Conservation (phyloP, 2,888 invertebrate genomes). For the Neuroscelio doddi region DNA sequence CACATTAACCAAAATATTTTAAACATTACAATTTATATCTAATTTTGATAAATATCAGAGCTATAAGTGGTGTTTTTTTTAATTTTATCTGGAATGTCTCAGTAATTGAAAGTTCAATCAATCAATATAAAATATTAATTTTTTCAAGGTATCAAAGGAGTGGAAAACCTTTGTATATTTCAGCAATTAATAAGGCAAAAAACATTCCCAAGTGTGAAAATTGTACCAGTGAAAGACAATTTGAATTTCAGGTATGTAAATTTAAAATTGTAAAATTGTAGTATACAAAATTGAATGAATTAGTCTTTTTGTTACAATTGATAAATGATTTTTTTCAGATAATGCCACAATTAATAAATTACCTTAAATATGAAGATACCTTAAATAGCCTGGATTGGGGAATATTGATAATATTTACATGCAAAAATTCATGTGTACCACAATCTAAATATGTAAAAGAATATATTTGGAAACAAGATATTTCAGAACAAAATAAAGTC, state of each 20-base stretch:
- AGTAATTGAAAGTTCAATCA: not conserved
- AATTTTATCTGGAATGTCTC: not conserved
- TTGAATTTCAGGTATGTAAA: constrained; percentile 87
- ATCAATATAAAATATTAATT: not conserved
- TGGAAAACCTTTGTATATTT: constrained; percentile 89
- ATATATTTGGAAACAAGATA: constrained; percentile 90
- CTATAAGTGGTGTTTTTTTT: too few relatives aligned
- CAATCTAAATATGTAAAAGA: constrained; percentile 83
- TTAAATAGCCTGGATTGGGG: constrained; percentile 90
- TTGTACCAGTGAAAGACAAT: constrained; percentile 85
- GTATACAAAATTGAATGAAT: too few relatives aligned
- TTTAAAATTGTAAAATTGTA: too few relatives aligned
- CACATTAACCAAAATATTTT: too few relatives aligned
- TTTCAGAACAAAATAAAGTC: constrained; percentile 61
- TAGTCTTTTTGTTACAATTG: constrained; percentile 30
- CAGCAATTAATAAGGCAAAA: constrained; percentile 73
- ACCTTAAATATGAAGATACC: constrained; percentile 78
- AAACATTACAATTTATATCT: too few relatives aligned
- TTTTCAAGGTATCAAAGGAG: constrained; percentile 80
- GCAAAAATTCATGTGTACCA: constrained; percentile 82
- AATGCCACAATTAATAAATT: constrained; percentile 86
- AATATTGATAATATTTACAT: constrained; percentile 88
- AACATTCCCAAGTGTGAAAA: constrained; percentile 81
- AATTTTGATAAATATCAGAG: too few relatives aligned
- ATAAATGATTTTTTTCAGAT: constrained; percentile 74